Evolutionary conservation across 2,797 vertebrate species (phyloP), one percentile per base, ranked within the genome.

Genomic region (Crax fasciolata): DNA sequence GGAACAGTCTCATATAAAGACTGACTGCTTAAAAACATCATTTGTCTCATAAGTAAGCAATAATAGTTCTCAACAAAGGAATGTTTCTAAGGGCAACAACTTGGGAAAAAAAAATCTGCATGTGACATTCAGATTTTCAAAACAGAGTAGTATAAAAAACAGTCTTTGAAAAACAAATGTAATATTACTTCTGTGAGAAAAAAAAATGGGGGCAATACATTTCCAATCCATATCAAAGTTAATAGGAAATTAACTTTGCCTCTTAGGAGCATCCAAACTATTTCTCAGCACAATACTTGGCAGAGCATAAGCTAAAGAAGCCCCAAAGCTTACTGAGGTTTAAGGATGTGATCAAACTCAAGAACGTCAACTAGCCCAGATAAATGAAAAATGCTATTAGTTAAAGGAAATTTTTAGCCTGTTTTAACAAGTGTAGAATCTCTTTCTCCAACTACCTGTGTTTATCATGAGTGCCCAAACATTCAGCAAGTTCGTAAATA

Each of bases 221-320:
- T 71, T 72, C 15, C 41, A 83, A 55, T 17, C 73, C 17, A 14
- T 41, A 58, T 3, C 25, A 28, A 66, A 89, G 59, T 52, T 23
- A 52, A 52, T 16, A 30, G 24, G 4, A 90, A 62, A 52, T 21
- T 52, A 76, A 23, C 9, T 63, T 16, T 62, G 12, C 43, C 24
- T 84, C 84, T 59, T 75, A 76, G 48, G 4, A 84, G 20, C 24
- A 51, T 8, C 35, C 19, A 43, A 89, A 86, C 35, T 38, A 58
- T 51, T 92, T 76, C 87, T 92, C 48, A 70, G 54, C 94, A 76
- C n/a, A 59, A 17, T 43, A 84, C 84, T 51, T 44, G 84, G 51
- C n/a, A 91, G 44, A 63, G 54, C 7, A 3, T 43, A 17, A 57
- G 9, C 44, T 88, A n/a, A 75, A 90, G 80, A 6, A 59, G 18